These are phyloP conservation scores for Blastomussa wellsi DNA, from an alignment of 92 coral and sea anemone genomes.

Conservation along the genomic window DNA sequence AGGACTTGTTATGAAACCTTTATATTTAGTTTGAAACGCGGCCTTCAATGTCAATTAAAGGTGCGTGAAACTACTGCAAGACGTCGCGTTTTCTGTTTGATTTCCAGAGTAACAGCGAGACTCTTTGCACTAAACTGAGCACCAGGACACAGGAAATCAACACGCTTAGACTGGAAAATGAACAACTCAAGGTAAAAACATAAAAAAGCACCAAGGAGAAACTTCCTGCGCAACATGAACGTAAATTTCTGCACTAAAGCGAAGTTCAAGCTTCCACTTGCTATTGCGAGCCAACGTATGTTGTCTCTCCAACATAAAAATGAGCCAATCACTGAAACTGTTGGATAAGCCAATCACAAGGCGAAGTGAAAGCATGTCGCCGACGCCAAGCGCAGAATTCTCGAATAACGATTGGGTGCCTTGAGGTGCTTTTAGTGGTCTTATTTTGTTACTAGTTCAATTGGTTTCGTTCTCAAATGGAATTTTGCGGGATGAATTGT, in stretches of 20 bases:
- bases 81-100: neutral
- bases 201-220: neutral
- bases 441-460: neutral
- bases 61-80: neutral
- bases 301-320: neutral
- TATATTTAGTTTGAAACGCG: neutral
- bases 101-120: constrained; percentile 79
- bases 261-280: neutral
- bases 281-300: neutral
- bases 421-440: neutral
- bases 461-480: neutral
- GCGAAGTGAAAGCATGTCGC: neutral
- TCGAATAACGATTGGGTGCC: neutral
- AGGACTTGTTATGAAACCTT: no score
- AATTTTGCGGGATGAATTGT: neutral
- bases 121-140: constrained; percentile 81
- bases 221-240: neutral
- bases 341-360: neutral
- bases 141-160: constrained; percentile 93
- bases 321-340: neutral
- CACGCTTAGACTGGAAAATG: constrained; percentile 87
- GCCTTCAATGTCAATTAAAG: neutral
- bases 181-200: constrained; percentile 76
- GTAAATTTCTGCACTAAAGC: neutral
- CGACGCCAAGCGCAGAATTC: neutral